phyloP scores from a whole-genome alignment of 2,888 invertebrate genomes.

The Phengaris alcon region DNA sequence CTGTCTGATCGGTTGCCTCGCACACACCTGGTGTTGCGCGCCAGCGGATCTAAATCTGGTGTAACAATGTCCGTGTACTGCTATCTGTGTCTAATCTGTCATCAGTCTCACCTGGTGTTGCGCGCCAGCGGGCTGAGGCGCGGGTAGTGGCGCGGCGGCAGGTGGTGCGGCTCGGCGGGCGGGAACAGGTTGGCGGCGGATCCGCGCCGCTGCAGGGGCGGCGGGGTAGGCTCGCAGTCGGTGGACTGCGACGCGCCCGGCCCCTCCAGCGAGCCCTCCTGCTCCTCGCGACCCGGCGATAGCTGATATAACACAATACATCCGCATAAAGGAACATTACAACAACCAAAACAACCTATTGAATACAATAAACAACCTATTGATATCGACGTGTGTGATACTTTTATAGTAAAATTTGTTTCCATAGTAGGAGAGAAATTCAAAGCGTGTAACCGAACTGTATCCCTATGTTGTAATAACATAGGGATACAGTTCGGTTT shows the following conservation, averaged over 20 bases:
- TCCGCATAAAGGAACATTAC: too few species aligned
- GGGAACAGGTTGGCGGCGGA: slow-evolving; percentile 93
- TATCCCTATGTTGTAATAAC: too few species aligned
- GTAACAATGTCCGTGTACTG: slow-evolving; percentile 48
- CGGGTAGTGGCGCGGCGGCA: slow-evolving; percentile 80
- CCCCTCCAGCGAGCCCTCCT: slow-evolving; percentile 91
- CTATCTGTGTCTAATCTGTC: slow-evolving; percentile 44
- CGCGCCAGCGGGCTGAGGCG: slow-evolving; percentile 90
- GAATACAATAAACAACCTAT: too few species aligned
- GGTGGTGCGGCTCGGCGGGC: slow-evolving; percentile 78
- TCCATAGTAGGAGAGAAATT: too few species aligned
- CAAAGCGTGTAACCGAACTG: too few species aligned
- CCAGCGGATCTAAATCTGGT: slow-evolving; percentile 88
- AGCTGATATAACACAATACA: slow-evolving; percentile 71
- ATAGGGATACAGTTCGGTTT: too few species aligned
- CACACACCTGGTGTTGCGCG: slow-evolving; percentile 80
- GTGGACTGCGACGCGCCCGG: slow-evolving; percentile 94
- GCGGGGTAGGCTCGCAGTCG: slow-evolving; percentile 95
- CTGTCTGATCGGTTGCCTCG: background rate
- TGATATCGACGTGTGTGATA: too few species aligned
- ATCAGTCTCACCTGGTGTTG: slow-evolving; percentile 68
- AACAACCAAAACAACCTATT: too few species aligned
- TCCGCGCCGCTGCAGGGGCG: slow-evolving; percentile 88
- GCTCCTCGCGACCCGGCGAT: slow-evolving; percentile 91
- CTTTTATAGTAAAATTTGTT: too few species aligned